These are phyloP conservation scores for Antigone vipio DNA, from an alignment of 2,113 vertebrate species.

Conservation along the genomic window DNA sequence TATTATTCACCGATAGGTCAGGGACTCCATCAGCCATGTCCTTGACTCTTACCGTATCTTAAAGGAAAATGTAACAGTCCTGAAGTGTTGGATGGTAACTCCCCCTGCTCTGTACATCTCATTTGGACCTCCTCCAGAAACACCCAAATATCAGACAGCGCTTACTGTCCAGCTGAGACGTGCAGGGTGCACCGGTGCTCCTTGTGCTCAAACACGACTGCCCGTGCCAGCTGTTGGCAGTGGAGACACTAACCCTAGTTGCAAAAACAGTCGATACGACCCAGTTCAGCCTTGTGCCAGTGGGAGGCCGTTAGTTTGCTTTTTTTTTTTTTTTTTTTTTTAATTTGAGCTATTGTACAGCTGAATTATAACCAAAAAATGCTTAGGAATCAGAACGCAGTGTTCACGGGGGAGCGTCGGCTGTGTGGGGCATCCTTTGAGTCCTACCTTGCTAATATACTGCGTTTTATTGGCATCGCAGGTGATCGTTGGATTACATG, in stretches of 20 bases:
- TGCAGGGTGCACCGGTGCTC: neutral
- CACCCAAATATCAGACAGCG: fast-evolving
- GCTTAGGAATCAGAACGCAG: neutral
- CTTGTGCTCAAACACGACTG: neutral
- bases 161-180: neutral
- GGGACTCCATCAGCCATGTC: neutral
- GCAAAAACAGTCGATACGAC: neutral
- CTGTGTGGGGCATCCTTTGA: constrained; percentile 6
- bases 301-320: neutral
- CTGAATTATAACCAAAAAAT: neutral
- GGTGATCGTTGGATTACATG: constrained; percentile 49
- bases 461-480: constrained; percentile 54
- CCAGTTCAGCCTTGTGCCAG: neutral
- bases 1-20: neutral
- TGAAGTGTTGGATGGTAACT: neutral
- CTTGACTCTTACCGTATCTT: neutral
- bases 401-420: neutral
- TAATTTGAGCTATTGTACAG: neutral
- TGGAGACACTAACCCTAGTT: neutral
- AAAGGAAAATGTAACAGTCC: neutral
- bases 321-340: neutral
- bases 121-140: neutral
- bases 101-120: neutral
- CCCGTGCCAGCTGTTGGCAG: neutral
- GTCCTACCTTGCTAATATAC: constrained; percentile 51